Conservation (phyloP, 2,888 invertebrate genomes). For the Epinotia demarniana region DNA sequence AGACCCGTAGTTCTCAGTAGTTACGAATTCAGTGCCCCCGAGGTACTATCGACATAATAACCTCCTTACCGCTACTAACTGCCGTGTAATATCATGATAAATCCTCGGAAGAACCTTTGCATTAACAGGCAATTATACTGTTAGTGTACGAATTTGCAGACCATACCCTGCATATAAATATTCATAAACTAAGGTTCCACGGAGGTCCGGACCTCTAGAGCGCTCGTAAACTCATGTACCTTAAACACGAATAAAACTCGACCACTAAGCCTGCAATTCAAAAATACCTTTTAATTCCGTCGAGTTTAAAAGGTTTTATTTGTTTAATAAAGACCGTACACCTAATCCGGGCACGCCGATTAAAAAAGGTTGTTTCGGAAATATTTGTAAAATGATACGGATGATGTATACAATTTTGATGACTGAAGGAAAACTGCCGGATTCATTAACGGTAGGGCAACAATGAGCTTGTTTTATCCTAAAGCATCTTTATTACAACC, state of each 20-base stretch:
- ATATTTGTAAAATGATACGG: slow-evolving; percentile 19
- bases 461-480: slow-evolving; percentile 2
- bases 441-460: not conserved
- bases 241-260: slow-evolving; percentile 42
- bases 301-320: slow-evolving; percentile 37
- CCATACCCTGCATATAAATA: slow-evolving; percentile 47
- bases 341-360: slow-evolving; percentile 25
- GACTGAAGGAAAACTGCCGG: slow-evolving; percentile 25
- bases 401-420: slow-evolving; percentile 8
- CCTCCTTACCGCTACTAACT: slow-evolving; percentile 36
- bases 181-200: slow-evolving; percentile 44
- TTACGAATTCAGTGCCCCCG: slow-evolving; percentile 38
- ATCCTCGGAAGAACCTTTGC: slow-evolving; percentile 39
- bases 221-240: slow-evolving; percentile 44
- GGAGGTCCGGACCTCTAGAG: slow-evolving; percentile 38
- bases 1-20: slow-evolving; percentile 2
- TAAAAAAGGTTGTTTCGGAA: slow-evolving; percentile 38
- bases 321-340: slow-evolving; percentile 25
- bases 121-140: slow-evolving; percentile 41
- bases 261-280: slow-evolving; percentile 39
- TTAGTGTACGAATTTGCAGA: slow-evolving; percentile 42
- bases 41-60: slow-evolving; percentile 30
- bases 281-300: slow-evolving; percentile 33
- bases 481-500: not conserved
- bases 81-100: slow-evolving; percentile 39